Evolutionary conservation across 2,888 invertebrate species (phyloP).

Genomic region (Scotopteryx bipunctaria): DNA sequence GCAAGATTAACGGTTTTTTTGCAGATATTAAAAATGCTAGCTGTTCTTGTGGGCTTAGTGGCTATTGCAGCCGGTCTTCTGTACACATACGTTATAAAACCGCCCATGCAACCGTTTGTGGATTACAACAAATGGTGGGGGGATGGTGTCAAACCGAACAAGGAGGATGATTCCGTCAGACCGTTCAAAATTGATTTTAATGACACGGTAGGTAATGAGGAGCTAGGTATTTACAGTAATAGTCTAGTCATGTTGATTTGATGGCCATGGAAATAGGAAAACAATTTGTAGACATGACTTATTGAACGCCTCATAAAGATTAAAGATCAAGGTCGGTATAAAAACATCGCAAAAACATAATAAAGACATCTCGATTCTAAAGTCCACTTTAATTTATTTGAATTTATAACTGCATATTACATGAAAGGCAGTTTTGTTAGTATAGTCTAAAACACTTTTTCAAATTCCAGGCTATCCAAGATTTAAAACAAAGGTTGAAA

Average conservation of each 20-base stretch:
- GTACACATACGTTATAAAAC: slow-evolving; percentile 42
- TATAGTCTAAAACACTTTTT: no score
- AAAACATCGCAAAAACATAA: no score
- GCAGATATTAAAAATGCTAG: slow-evolving; percentile 59
- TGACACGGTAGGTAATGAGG: slow-evolving; percentile 63
- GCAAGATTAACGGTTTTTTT: slow-evolving; percentile 38
- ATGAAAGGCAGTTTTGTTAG: no score
- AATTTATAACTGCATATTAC: no score
- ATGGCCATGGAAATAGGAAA: no score
- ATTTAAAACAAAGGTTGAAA: slow-evolving; percentile 83
- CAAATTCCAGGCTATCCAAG: slow-evolving; percentile 76
- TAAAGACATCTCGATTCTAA: no score
- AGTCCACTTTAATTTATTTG: no score
- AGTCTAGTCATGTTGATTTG: no score
- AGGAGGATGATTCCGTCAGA: slow-evolving; percentile 60
- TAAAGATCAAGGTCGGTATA: no score
- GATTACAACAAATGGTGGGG: slow-evolving; percentile 75
- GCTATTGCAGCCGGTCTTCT: slow-evolving; percentile 49
- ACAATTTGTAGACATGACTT: no score
- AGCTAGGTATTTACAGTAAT: no score
- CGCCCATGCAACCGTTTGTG: slow-evolving; percentile 56
- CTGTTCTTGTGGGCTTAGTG: slow-evolving; percentile 44
- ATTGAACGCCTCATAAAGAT: no score
- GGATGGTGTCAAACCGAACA: slow-evolving; percentile 43
- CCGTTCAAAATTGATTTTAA: slow-evolving; percentile 68